Conservation (phyloP, 1,140 invertebrate genomes). For the Drosophila ambigua region DNA sequence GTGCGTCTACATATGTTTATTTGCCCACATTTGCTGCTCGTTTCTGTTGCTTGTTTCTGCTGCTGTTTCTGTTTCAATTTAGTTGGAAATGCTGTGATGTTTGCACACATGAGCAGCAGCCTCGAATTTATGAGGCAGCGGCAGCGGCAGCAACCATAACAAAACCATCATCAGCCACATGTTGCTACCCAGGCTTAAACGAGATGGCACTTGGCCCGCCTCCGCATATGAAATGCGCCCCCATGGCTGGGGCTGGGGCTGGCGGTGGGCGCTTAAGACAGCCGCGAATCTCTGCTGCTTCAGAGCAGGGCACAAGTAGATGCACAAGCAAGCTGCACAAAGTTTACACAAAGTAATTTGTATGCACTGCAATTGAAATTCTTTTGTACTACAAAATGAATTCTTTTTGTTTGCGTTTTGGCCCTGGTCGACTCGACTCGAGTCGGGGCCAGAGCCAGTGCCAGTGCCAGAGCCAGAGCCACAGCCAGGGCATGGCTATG, state of each 20-base stretch:
- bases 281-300: constrained; percentile 33
- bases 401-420: constrained; percentile 70
- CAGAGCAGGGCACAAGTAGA: constrained; percentile 28
- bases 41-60: constrained; percentile 1
- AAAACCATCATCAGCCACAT: constrained; percentile 35
- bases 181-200: constrained; percentile 18
- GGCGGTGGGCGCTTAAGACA: not conserved
- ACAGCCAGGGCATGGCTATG: not conserved
- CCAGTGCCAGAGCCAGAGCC: no score
- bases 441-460: no score
- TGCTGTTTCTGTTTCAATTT: constrained; percentile 54
- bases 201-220: no score
- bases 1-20: constrained; percentile 57
- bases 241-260: no score
- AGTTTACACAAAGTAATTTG: constrained; percentile 77
- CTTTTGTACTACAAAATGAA: constrained; percentile 70
- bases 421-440: constrained; percentile 22
- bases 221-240: no score
- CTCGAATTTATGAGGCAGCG: constrained; percentile 39
- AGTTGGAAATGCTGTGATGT: constrained; percentile 29
- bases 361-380: constrained; percentile 77
- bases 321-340: constrained; percentile 54
- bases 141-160: constrained; percentile 9
- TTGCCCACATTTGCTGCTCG: constrained; percentile 17
- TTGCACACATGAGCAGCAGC: not conserved